phyloP scores from a whole-genome alignment of 2,797 vertebrate genomes.

The Meriones psammophilus region DNA sequence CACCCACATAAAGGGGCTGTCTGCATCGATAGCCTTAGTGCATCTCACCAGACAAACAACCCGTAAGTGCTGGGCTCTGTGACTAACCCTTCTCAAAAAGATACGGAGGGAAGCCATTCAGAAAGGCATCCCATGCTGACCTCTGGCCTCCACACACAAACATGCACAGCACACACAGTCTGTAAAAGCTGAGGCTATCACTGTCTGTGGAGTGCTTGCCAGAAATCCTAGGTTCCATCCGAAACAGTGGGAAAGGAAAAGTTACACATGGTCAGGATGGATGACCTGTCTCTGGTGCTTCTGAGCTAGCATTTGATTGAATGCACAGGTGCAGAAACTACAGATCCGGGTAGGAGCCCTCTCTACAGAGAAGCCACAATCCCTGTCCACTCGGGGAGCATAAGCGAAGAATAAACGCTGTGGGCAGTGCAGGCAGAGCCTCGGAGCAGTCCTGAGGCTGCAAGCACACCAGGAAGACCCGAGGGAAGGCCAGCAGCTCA shows the following conservation, averaged over 20 bases:
- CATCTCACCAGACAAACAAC: not conserved
- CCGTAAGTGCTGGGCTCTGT: not conserved
- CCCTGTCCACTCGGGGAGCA: rapidly evolving
- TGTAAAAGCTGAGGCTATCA: not conserved
- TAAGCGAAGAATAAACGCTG: not conserved
- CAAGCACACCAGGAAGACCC: not conserved
- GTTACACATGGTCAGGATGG: not conserved
- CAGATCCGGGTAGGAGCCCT: rapidly evolving
- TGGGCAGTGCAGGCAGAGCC: not conserved
- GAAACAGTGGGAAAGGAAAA: not conserved
- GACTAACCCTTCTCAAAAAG: too few species aligned
- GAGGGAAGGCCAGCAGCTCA: not conserved
- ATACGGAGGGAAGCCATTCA: not conserved
- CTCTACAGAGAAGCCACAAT: not conserved
- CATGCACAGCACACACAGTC: too few species aligned
- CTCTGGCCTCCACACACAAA: not conserved
- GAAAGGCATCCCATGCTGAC: not conserved
- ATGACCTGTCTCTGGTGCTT: not conserved
- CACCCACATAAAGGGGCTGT: not conserved
- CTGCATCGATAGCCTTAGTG: not conserved
- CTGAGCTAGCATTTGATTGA: not conserved
- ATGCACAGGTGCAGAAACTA: not conserved
- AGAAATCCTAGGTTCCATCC: not conserved
- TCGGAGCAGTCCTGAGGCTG: not conserved
- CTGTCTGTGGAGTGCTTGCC: not conserved